These are phyloP conservation scores for Semicossyphus pulcher DNA, from an alignment of 2,113 vertebrate genomes.

Conservation along the genomic window DNA sequence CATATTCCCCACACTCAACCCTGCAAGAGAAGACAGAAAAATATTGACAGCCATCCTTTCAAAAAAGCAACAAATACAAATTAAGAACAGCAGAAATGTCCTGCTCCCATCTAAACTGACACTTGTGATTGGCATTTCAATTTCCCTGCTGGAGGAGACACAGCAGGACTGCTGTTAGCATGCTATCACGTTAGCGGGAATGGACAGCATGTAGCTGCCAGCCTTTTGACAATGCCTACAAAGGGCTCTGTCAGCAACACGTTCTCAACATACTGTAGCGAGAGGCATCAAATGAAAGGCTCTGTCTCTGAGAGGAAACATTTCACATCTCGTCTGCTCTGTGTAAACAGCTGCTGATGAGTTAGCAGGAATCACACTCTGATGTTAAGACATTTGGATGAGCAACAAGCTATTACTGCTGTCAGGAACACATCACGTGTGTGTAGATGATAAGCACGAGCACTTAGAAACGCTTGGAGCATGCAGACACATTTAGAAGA, in stretches of 20 bases:
- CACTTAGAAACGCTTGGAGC: not conserved
- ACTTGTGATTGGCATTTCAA: constrained; percentile 46
- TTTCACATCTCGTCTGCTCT: constrained; percentile 2
- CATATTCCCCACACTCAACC: constrained; percentile 95
- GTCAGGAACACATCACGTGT: constrained; percentile 4
- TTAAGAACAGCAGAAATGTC: constrained; percentile 11
- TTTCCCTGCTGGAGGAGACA: constrained; percentile 23
- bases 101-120: constrained; percentile 20
- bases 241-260: constrained; percentile 52
- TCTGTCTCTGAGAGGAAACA: not conserved
- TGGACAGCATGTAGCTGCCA: constrained; percentile 36
- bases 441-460: not conserved
- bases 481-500: not conserved
- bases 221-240: constrained; percentile 45
- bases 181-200: constrained; percentile 9
- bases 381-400: not conserved
- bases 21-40: constrained; percentile 75
- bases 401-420: constrained; percentile 7
- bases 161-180: constrained; percentile 14
- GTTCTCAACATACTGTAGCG: constrained; percentile 15
- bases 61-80: constrained; percentile 4
- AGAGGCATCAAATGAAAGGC: constrained; percentile 22
- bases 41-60: not conserved
- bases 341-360: constrained; percentile 28
- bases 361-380: not conserved